Conservation (phyloP, 2,888 invertebrate species). For the Aricia artaxerxes region DNA sequence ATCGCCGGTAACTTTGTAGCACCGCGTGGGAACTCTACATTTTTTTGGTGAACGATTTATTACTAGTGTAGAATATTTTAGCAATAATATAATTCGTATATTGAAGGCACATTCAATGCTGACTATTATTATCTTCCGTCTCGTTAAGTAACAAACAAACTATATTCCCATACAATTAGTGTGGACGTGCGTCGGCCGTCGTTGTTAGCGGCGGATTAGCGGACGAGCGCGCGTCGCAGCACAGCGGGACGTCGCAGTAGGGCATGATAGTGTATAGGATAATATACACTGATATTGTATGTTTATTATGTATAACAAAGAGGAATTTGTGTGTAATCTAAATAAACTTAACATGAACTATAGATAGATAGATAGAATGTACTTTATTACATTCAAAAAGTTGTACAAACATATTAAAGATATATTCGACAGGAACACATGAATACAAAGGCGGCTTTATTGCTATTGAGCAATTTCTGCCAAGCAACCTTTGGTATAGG, state of each 20-base stretch:
- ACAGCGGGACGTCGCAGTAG: neutral
- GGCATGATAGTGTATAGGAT: neutral
- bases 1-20: no score
- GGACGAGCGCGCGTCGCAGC: neutral
- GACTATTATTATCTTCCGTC: neutral
- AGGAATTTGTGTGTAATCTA: no score
- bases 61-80: neutral
- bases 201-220: constrained; percentile 20
- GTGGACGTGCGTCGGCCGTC: neutral
- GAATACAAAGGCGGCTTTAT: no score
- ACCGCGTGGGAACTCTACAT: no score
- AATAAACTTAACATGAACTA: no score
- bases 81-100: neutral
- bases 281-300: neutral
- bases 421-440: no score
- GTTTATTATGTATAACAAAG: neutral
- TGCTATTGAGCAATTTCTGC: no score
- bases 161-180: neutral
- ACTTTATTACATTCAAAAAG: no score
- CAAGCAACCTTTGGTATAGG: no score
- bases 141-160: constrained; percentile 1
- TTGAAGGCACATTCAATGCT: neutral
- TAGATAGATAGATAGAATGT: no score
- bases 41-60: neutral
- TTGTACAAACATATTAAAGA: no score